A percentile compares a stretch with the other conserved stretches of the same genome.
These are phyloP conservation scores for Borostomias antarcticus DNA, from an alignment of 2,797 vertebrate genomes.

Conservation along the genomic window DNA sequence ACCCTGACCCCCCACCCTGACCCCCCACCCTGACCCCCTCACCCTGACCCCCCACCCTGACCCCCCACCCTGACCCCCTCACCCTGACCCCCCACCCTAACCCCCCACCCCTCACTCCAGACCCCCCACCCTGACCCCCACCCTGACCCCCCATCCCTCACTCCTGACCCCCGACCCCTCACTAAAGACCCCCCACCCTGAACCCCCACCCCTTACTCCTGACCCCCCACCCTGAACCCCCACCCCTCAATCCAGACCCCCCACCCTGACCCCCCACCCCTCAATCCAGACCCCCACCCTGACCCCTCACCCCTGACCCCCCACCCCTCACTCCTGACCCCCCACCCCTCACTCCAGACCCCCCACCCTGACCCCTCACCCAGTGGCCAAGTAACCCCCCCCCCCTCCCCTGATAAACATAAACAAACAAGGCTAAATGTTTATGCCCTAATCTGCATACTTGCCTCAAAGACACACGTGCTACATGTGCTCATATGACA, in stretches of 20 bases:
- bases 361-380: slow-evolving; percentile 38
- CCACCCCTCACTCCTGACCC: slow-evolving; percentile 27
- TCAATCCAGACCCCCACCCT: too few relatives aligned
- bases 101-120: slow-evolving; percentile 37
- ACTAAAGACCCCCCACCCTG: slow-evolving; percentile 16
- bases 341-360: too few relatives aligned
- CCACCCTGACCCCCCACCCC: too few relatives aligned
- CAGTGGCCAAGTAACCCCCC: slow-evolving; percentile 27
- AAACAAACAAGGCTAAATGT: not conserved
- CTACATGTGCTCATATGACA: too few relatives aligned
- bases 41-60: too few relatives aligned
- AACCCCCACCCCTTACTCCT: too few relatives aligned
- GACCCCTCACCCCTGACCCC: slow-evolving; percentile 40
- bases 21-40: too few relatives aligned
- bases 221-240: slow-evolving; percentile 35
- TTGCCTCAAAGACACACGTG: too few relatives aligned
- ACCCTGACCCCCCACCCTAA: slow-evolving; percentile 22
- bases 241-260: slow-evolving; percentile 32
- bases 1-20: slow-evolving; percentile 37
- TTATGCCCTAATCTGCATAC: slow-evolving; percentile 42
- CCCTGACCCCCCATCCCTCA: slow-evolving; percentile 20
- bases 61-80: slow-evolving; percentile 37
- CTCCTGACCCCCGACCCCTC: slow-evolving; percentile 39
- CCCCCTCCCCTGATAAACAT: slow-evolving; percentile 16
- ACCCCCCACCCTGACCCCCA: slow-evolving; percentile 39